These are phyloP conservation scores for Megalopta genalis DNA, from an alignment of 1,140 invertebrate genomes.

Conservation along the genomic window DNA sequence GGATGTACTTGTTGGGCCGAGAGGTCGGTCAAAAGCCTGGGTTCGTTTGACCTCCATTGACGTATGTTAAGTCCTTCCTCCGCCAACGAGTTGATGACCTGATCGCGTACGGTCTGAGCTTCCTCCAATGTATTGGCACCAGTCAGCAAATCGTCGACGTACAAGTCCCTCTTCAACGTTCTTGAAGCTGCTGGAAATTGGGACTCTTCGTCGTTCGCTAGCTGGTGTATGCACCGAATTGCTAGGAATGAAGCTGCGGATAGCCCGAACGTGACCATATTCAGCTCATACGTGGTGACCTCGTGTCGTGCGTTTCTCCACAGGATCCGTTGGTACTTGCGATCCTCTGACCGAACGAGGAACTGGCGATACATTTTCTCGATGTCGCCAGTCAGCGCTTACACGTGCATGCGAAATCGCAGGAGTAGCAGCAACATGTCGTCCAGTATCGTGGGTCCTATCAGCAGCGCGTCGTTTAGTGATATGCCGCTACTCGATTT, in stretches of 20 bases:
- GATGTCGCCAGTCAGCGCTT: conserved; percentile 27
- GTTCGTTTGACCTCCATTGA: too few species aligned
- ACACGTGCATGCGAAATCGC: conserved; percentile 22
- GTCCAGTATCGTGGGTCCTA: conserved; percentile 16
- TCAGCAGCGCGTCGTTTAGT: neutral
- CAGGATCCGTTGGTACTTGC: too few species aligned
- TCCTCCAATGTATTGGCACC: neutral
- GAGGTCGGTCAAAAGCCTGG: too few species aligned
- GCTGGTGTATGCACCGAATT: too few species aligned
- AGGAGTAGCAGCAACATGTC: neutral
- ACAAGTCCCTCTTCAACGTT: too few species aligned
- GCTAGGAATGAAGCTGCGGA: neutral
- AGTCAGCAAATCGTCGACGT: too few species aligned
- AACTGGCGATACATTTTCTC: conserved; percentile 4
- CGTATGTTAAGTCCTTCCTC: too few species aligned
- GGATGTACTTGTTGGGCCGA: too few species aligned
- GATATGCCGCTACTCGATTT: neutral
- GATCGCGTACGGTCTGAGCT: neutral
- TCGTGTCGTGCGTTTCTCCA: neutral
- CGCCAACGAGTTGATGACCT: neutral
- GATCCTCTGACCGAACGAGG: too few species aligned
- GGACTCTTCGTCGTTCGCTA: too few species aligned
- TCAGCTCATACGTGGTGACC: neutral
- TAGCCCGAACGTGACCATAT: conserved; percentile 1
- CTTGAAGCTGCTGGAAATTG: too few species aligned